Conservation (phyloP, 2,888 invertebrate genomes). For the Xylocampa areola region DNA sequence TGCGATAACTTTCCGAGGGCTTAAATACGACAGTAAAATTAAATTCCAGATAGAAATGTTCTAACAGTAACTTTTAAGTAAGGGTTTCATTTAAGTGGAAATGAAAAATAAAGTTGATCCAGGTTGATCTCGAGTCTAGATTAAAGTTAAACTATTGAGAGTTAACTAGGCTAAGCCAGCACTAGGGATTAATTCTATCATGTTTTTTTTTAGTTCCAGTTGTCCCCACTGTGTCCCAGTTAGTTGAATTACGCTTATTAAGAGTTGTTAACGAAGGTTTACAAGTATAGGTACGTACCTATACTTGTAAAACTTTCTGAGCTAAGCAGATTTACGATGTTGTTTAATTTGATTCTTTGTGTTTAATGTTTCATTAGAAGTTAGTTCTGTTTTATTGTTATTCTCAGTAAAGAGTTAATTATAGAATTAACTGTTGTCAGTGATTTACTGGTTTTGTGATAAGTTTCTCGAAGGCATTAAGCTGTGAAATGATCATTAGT, state of each 20-base stretch:
- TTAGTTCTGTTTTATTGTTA: not conserved
- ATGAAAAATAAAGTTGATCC: slow-evolving; percentile 74
- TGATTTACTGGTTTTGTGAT: too few species aligned
- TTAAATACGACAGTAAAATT: not conserved
- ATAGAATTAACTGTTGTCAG: too few species aligned
- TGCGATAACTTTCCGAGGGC: not conserved
- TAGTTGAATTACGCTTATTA: slow-evolving; percentile 70
- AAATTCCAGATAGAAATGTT: slow-evolving; percentile 18
- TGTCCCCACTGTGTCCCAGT: slow-evolving; percentile 55
- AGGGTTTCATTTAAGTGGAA: slow-evolving; percentile 57
- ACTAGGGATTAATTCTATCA: slow-evolving; percentile 49
- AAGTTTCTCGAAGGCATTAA: too few species aligned
- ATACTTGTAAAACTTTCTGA: slow-evolving; percentile 40
- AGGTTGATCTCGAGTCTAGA: slow-evolving; percentile 73
- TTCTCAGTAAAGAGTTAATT: too few species aligned
- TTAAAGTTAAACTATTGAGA: slow-evolving; percentile 75
- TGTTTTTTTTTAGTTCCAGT: slow-evolving; percentile 56
- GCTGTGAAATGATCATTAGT: too few species aligned
- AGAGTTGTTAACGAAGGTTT: slow-evolving; percentile 66
- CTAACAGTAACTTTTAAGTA: slow-evolving; percentile 54
- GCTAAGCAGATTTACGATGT: slow-evolving; percentile 29
- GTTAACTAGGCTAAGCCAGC: slow-evolving; percentile 74
- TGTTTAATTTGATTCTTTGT: slow-evolving; percentile 21
- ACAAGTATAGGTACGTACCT: too few species aligned
- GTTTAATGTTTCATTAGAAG: slow-evolving; percentile 13